Percentiles rank a stretch among this genome's conserved stretches.
Evolutionary conservation across 2,113 vertebrate species (phyloP).

Genomic region (Psittacara wagleri): DNA sequence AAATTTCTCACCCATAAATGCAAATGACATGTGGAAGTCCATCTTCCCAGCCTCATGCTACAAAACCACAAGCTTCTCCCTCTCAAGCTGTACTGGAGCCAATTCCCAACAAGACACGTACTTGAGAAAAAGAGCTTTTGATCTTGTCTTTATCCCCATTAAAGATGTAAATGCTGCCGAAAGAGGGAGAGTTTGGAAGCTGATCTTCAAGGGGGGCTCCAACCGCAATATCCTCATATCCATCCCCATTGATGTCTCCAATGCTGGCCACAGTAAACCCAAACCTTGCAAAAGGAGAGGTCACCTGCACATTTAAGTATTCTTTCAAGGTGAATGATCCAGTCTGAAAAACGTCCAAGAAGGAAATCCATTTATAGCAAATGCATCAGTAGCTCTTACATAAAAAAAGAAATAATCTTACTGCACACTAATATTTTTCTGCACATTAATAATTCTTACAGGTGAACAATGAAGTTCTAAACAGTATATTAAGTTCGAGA

Average conservation of each 20-base stretch:
- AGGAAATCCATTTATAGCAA: not conserved
- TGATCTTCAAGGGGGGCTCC: slow-evolving; percentile 75
- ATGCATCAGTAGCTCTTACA: not conserved
- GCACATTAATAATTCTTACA: not conserved
- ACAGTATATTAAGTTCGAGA: not conserved
- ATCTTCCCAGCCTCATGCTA: not conserved
- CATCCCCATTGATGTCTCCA: slow-evolving; percentile 74
- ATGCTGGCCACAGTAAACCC: slow-evolving; percentile 73
- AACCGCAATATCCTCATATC: slow-evolving; percentile 71
- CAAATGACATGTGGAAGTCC: not conserved
- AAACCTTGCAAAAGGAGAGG: slow-evolving; percentile 70
- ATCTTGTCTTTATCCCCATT: slow-evolving; percentile 58
- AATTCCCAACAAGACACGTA: not conserved
- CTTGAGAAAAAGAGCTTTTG: slow-evolving; percentile 69
- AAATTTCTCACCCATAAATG: not conserved
- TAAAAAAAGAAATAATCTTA: not conserved
- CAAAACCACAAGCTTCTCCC: not conserved
- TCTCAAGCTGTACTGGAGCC: not conserved
- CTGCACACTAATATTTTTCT: not conserved
- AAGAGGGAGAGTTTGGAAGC: not conserved
- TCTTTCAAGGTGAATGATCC: not conserved
- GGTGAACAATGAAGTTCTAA: not conserved
- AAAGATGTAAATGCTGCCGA: slow-evolving; percentile 79
- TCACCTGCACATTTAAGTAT: not conserved
- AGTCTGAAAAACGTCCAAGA: slow-evolving; percentile 17